Base-by-base conservation (phyloP, 2,113 vertebrate genomes). In the Phyllostomus discolor region DNA sequence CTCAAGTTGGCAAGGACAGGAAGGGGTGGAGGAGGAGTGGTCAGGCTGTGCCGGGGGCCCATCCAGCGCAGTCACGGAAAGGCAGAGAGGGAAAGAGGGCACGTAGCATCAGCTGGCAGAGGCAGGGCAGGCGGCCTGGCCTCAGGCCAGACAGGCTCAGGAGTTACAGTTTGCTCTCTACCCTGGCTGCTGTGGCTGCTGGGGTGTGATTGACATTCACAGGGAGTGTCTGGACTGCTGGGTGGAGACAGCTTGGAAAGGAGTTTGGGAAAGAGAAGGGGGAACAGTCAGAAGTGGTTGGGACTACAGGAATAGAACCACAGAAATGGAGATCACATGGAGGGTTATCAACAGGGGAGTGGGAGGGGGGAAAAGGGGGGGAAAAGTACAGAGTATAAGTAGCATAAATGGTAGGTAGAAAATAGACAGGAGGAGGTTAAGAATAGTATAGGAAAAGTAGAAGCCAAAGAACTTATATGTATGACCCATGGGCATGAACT, bases 41-140 rank as follows among this genome's bases (percentile, higher is more conserved):
- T 52, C 62, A 66, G 87, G 57, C 59, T 31, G 59, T 41, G 46
- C 33, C 67, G 17, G 50, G 41, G 72, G 59, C 31, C 38, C 22
- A 11, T 57, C 43, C 31, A 1, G 31, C 0, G 0, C 26, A 31
- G 50, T 46, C 57, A 76, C 19, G 1, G 11, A 86, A 52, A 24
- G 5, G 26, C 7, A 50, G 16, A 4, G 8, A 50, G 62, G n/a
- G 33, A 38, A 33, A 52, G 41, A 3, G 43, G 52, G 7, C 75
- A 12, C 0, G 50, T n/a, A 0, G 4, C 24, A 54, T 7, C 5
- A 2, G 20, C 80, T 11, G 15, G 10, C 35, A 28, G 10, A 54
- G 4, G 16, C 17, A 24, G 38, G 19, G 7, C 38, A 26, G 75
- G 26, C 0, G 22, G 22, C 22, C 57, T n/a, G 15, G 24, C 2